Base-by-base conservation (phyloP, 2,113 vertebrate genomes). In the Aldabrachelys gigantea region DNA sequence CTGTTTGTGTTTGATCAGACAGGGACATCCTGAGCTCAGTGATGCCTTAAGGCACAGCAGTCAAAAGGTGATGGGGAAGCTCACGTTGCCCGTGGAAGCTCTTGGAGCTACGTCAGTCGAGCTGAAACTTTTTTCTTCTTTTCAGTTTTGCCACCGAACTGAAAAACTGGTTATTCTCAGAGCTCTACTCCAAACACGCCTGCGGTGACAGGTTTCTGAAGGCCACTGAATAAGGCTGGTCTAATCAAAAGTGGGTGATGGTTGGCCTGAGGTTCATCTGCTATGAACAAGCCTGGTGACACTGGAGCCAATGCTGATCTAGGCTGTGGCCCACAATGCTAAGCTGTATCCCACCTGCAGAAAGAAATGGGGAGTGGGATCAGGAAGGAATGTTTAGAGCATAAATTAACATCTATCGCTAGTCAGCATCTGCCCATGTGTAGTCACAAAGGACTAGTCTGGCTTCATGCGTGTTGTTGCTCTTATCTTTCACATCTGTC, bases 351-450 rank as follows among this genome's bases (percentile, higher is more conserved):
- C 38, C 0, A 1, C 19, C 31, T 21, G 17, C 38, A 76, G 82
- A 81, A 72, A 47, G 19, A 81, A 84, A 88, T 0, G 0, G 3
- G 72, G 17, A 96, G 44, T 62, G n/a, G 72, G 4, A 76, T 8
- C 62, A 85, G 0, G 0, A 41, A 6, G 8, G 17, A 44, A 0
- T 1, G 6, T 13, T 90, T 19, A 57, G 57, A 88, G 72, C 0
- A 91, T 19, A 92, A 95, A 96, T 79, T 56, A 72, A n/a, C 87
- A 53, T 21, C 35, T 87, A 35, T 82, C 35, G 2, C 27, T 59
- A 50, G 69, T 94, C 85, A 89, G 83, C 87, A 76, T 92, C 94
- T 87, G 80, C 31, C 83, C 22, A 7, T 0, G 0, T 59, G 49
- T n/a, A 27, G 5, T 62, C 5, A 1, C 89, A 93, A 0, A 0